These are phyloP conservation scores for Hemicordylus capensis DNA, from an alignment of 2,113 vertebrate species.

Conservation along the genomic window DNA sequence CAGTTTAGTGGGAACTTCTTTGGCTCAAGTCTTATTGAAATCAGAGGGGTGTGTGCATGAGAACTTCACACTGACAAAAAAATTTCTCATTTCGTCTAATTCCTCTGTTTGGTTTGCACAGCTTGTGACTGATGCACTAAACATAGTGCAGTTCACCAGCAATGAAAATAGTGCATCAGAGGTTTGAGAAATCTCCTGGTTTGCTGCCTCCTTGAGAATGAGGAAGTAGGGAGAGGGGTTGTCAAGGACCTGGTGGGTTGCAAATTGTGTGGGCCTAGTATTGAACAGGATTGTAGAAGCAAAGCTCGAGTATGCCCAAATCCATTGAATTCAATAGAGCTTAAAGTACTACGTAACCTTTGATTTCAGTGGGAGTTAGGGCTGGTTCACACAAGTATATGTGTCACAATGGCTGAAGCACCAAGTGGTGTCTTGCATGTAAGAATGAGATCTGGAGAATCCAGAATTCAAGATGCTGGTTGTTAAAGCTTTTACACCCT, in stretches of 20 bases:
- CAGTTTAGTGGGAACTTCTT: too few relatives aligned
- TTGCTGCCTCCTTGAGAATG: not conserved
- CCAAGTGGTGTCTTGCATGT: not conserved
- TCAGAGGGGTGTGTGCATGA: not conserved
- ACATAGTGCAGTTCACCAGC: not conserved
- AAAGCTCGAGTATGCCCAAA: not conserved
- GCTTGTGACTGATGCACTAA: not conserved
- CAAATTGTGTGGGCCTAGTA: not conserved
- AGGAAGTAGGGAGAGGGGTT: not conserved
- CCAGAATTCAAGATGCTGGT: too few relatives aligned
- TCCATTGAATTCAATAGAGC: not conserved
- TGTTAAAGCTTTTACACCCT: too few relatives aligned
- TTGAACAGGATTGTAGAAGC: too few relatives aligned
- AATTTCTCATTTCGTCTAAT: not conserved
- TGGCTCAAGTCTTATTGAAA: not conserved
- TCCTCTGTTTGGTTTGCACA: not conserved
- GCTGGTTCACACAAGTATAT: not conserved
- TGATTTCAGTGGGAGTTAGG: not conserved
- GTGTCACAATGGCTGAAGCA: not conserved
- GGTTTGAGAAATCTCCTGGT: not conserved
- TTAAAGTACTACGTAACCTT: not conserved
- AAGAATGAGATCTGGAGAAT: not conserved
- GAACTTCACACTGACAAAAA: not conserved
- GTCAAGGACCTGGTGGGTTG: not conserved
- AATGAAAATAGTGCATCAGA: not conserved